These are phyloP conservation scores for Noctua pronuba DNA, from an alignment of 2,888 invertebrate genomes.

Conservation along the genomic window DNA sequence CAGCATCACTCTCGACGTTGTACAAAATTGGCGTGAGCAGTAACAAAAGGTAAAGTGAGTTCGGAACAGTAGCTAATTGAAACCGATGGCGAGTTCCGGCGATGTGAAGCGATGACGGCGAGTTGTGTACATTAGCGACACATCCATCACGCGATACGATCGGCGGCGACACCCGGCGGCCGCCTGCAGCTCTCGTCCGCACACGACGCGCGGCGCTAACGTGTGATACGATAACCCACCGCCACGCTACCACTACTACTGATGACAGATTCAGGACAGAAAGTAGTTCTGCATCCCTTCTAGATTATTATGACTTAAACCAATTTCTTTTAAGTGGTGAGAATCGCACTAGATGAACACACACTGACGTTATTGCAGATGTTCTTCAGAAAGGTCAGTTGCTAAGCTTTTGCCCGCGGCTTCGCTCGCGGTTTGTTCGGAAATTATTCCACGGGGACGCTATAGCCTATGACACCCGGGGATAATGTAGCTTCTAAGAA, in stretches of 20 bases:
- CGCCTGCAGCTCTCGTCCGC: not conserved
- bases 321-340: not conserved
- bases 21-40: not conserved
- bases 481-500: not conserved
- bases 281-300: not conserved
- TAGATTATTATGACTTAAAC: not conserved
- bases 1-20: not conserved
- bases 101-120: conserved; percentile 24
- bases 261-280: not conserved
- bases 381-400: not conserved
- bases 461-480: not conserved
- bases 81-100: conserved; percentile 17
- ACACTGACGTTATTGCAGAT: not conserved
- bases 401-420: not conserved
- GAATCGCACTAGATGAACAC: not conserved
- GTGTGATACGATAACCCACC: not conserved
- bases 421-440: not conserved
- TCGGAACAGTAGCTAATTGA: conserved; percentile 22
- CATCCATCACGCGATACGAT: conserved; percentile 51
- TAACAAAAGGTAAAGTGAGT: conserved; percentile 38
- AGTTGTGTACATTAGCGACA: conserved; percentile 32
- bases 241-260: not conserved
- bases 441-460: not conserved
- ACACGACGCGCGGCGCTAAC: conserved; percentile 7
- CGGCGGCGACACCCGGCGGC: conserved; percentile 21